Evolutionary conservation across 2,113 vertebrate species (phyloP), one percentile per base, ranked within the genome.

Genomic region (Eonycteris spelaea): DNA sequence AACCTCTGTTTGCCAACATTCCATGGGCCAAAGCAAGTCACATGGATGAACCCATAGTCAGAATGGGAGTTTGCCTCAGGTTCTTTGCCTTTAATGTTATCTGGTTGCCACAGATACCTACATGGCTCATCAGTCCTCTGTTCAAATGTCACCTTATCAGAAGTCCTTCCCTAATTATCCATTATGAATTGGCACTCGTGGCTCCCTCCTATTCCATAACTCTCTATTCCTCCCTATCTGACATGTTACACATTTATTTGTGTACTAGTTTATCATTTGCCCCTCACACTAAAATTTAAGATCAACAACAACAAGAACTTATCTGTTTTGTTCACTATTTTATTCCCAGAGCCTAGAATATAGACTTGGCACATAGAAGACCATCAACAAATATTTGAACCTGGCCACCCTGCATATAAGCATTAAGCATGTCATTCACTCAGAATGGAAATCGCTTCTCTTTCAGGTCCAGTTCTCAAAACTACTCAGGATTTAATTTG

Each of bases 401-500:
- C 71, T 61, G n/a, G 40, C n/a, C 33, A 82, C 15, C 13, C 0
- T 55, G 21, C 38, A 70, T 19, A 9, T 26, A 73, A 89, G 35
- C 6, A 14, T 51, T 68, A 78, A 51, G 30, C 48, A 82, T 12
- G 75, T 73, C 33, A 16, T 43, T 94, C 28, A 45, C 33, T n/a
- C 26, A 15, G 33, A 86, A 65, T 61, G n/a, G 89, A 82, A 95
- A 57, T 91, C 15, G 16, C 12, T 91, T 91, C 51, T 89, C 61
- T 91, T 77, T 90, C 35, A 14, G 26, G 18, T 53, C 21, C 40
- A 75, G 83, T 65, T 51, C 68, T 96, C 83, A 93, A 61, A 93
- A 71, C 73, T 91, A 83, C 24, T 71, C 63, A 86, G 18, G 28
- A 91, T 70, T 94, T 91, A 91, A 83, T 80, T 67, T 95, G 80